Evolutionary conservation across 2,888 invertebrate genomes (phyloP), one percentile per base, ranked within the genome.

Genomic region (Hydriomena furcata): DNA sequence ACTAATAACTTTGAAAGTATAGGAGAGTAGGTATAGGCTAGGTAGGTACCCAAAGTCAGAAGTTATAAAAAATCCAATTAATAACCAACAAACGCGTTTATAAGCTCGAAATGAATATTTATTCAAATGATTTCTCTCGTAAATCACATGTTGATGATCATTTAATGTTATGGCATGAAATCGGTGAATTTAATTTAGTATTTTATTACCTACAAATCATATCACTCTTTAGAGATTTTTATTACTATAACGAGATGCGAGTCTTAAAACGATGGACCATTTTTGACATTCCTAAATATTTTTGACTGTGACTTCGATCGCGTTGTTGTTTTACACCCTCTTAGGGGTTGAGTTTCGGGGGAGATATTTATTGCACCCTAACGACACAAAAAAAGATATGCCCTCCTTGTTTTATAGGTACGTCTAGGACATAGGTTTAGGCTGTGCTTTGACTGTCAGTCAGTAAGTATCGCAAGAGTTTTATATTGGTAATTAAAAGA

Each of bases 151-250:
- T 28, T 52, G 28, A 52, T 37, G 46, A 28, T 34, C 46, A 47
- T 52, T 52, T 52, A 47, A 52, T 34, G 28, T 42, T 43, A 47
- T 52, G 20, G 42, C 37, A 52, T 42, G 46, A 43, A 47, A 52
- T 46, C 47, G 27, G 32, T 47, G 52, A 42, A 43, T 52, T 47
- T 28, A 46, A 52, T 52, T 42, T 38, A 37, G 23, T 27, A 17
- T 45, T 51, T 51, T 36, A 45, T 41, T 6, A 28, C 17, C 31
- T n/a, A 36, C 34, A 45, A 45, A 51, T 51, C 31, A 31, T 44
- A 45, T 35, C 44, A 35, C 40, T 43, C n/a, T 11, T 12, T 25
- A 25, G 11, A 20, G 37, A 27, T 10, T 1, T 38, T 50, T 34
- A 50, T 41, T 12, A 10, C 10, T n/a, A 10, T 28, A 21, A 28